Base-by-base conservation (phyloP, 1,140 invertebrate species). In the Pentalonia nigronervosa region DNA sequence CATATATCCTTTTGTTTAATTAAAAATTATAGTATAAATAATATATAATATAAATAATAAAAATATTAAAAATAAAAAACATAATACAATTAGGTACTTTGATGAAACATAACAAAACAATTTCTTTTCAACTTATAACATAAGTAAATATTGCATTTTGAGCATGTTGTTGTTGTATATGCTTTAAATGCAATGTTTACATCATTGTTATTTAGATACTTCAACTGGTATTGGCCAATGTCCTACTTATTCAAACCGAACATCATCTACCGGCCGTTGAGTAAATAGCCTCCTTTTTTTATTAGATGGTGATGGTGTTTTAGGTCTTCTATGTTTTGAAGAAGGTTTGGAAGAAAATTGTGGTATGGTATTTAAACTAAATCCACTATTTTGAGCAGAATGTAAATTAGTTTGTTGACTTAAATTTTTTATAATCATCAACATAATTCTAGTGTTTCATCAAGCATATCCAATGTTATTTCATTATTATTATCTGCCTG, bases 371-470 rank as follows among this genome's bases (percentile, higher is more conserved):
- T 93, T 83, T 8, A 94, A 93, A 83, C 34, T 36, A 21, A n/a
- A 88, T 8, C 93, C 94, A 60, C 21, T 86, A 92, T 94, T 93
- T 94, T 94, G 94, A 36, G 84, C 25, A 21, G 93, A 86, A 86
- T 94, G 93, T 7, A 94, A 88, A 94, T 94, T 94, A 9, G 94
- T 94, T 36, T 94, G 94, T 25, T 90, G 34, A 81, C 34, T 36
- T 36, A 83, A 47, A 83, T 20, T 83, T 41, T 36, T 36, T 36
- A 83, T 21, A 36, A 83, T 36, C 36, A 36, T 83, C 76, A 36
- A n/a, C n/a, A n/a, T n/a, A n/a, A n/a, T 50, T 50, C 48, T 50
- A 50, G 11, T 8, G 48, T 14, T 50, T 50, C 48, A 50, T 50
- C 48, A 50, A 50, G 48, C 48, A 50, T 50, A 50, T 50, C 48